Conservation (phyloP, 1,140 invertebrate species). For the Anthonomus grandis region DNA sequence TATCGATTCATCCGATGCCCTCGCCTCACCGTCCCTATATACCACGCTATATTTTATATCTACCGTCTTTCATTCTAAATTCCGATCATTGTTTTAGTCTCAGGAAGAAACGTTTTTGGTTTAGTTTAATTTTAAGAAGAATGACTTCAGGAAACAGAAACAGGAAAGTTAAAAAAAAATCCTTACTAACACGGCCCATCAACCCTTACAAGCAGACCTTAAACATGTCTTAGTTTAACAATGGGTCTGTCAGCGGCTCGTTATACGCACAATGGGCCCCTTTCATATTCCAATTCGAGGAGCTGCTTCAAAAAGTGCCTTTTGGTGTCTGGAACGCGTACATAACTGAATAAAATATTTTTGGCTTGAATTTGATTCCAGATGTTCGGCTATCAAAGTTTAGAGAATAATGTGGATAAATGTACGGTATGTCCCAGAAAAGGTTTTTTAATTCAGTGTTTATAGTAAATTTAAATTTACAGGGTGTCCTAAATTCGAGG, state of each 20-base stretch:
- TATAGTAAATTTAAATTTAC: no score
- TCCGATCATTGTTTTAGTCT: slow-evolving; percentile 6
- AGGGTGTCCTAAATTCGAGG: no score
- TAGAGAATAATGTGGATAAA: no score
- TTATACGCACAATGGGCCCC: slow-evolving; percentile 13
- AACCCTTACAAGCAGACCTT: background rate
- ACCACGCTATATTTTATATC: no score
- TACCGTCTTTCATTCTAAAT: slow-evolving; percentile 9
- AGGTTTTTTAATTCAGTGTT: no score
- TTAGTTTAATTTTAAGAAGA: background rate
- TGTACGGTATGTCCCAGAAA: no score
- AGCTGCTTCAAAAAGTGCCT: slow-evolving; percentile 12
- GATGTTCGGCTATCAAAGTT: no score
- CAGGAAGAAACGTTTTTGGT: background rate
- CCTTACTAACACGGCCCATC: slow-evolving; percentile 4
- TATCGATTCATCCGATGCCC: slow-evolving; percentile 13
- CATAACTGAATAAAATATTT: slow-evolving; percentile 19
- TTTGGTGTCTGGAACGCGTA: slow-evolving; percentile 12
- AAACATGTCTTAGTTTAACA: slow-evolving; percentile 19
- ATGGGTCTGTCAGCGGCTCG: slow-evolving; percentile 16
- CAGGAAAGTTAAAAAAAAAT: background rate
- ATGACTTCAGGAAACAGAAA: background rate
- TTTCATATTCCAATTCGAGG: slow-evolving; percentile 15
- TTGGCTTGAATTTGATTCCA: no score
- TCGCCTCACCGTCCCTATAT: background rate